phyloP scores from a whole-genome alignment of 2,113 vertebrate species.

The Candoia aspera region DNA sequence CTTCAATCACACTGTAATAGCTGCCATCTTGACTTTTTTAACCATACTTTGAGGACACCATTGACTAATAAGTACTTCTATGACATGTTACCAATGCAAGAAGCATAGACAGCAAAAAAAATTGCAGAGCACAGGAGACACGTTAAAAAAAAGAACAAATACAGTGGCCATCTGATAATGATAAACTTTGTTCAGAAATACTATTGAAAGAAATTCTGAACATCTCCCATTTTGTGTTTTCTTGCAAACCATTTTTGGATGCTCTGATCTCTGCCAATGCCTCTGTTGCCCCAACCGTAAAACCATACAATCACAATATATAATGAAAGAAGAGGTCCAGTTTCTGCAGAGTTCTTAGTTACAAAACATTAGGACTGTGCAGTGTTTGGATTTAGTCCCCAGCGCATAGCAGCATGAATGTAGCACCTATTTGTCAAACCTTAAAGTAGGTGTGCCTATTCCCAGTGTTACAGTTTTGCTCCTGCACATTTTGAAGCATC shows the following conservation, averaged over 20 bases:
- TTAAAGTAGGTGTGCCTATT: not conserved
- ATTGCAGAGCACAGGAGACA: not conserved
- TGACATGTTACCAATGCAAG: not conserved
- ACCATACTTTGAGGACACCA: not conserved
- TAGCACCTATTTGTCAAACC: not conserved
- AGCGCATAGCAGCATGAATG: not conserved
- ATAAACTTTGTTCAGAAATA: not conserved
- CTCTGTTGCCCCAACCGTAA: not conserved
- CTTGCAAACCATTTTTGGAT: not conserved
- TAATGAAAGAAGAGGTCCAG: not conserved
- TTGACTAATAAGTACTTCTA: not conserved
- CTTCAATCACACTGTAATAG: not conserved
- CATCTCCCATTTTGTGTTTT: not conserved
- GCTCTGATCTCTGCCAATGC: not conserved
- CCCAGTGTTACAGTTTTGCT: not conserved
- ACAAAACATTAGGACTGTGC: not conserved
- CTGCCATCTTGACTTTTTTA: not conserved
- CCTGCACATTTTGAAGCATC: not conserved
- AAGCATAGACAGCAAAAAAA: not conserved
- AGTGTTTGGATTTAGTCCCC: not conserved
- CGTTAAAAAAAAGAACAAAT: not conserved
- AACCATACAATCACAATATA: not conserved
- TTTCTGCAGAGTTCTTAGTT: not conserved
- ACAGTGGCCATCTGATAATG: not conserved
- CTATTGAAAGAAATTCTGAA: not conserved